Percentiles rank a stretch among this genome's conserved stretches.
Conservation (phyloP, 1,140 invertebrate species). For the Lordiphosa stackelbergi region DNA sequence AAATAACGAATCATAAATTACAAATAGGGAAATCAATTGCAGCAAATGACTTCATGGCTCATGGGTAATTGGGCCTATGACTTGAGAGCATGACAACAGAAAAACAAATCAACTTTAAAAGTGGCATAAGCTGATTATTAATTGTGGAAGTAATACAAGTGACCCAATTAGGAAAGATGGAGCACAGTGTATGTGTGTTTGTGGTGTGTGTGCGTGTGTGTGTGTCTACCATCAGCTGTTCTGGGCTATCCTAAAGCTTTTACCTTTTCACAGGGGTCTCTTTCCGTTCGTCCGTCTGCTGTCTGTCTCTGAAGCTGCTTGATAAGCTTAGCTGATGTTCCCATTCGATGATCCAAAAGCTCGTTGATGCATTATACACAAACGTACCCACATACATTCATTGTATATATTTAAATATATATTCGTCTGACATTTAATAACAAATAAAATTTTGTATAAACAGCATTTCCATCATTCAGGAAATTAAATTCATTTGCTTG, state of each 20-base stretch:
- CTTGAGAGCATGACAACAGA: conserved; percentile 26
- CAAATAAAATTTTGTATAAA: conserved; percentile 12
- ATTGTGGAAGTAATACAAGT: conserved; percentile 5
- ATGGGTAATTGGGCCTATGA: conserved; percentile 39
- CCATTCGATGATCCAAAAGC: conserved; percentile 31
- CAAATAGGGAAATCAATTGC: conserved; percentile 24
- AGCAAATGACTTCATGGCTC: conserved; percentile 43
- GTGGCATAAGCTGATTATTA: conserved; percentile 42
- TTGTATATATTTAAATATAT: conserved; percentile 9
- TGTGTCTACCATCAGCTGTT: conserved; percentile 1
- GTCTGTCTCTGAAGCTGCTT: conserved; percentile 5
- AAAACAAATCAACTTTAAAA: conserved; percentile 27
- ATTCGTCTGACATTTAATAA: conserved; percentile 19
- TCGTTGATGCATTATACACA: conserved; percentile 16
- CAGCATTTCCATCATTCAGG: conserved; percentile 31
- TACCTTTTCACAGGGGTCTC: conserved; percentile 1
- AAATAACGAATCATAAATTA: conserved; percentile 18
- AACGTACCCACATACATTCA: not conserved
- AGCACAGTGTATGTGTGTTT: not conserved
- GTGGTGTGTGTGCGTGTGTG: not conserved
- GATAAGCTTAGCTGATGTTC: conserved; percentile 36
- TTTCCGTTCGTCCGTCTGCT: conserved; percentile 13
- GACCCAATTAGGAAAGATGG: conserved; percentile 17
- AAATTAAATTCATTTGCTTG: conserved; percentile 34
- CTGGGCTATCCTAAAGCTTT: conserved; percentile 2